These are phyloP conservation scores for Oophaga pumilio DNA, from an alignment of 2,113 vertebrate genomes.

Conservation along the genomic window DNA sequence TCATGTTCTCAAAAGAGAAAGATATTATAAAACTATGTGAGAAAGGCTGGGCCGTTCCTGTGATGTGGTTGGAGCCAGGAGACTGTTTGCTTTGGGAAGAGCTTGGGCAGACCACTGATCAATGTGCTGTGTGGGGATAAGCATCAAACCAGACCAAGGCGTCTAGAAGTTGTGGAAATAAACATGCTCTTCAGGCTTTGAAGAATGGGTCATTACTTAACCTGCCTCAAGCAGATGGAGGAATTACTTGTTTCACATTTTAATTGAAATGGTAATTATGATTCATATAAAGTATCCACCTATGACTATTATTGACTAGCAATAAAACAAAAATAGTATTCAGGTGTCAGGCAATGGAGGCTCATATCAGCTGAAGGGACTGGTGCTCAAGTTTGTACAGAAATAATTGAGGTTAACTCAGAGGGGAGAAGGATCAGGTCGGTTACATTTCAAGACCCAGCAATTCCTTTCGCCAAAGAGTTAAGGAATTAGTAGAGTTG, in stretches of 20 bases:
- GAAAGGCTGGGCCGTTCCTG: constrained; percentile 15
- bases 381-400: neutral
- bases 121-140: constrained; percentile 33
- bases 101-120: constrained; percentile 20
- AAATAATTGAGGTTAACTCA: neutral
- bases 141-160: constrained; percentile 37
- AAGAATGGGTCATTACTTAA: constrained; percentile 18
- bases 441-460: too few species aligned
- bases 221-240: neutral
- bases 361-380: neutral
- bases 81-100: constrained; percentile 46
- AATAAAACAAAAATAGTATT: neutral
- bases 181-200: neutral
- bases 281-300: neutral
- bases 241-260: constrained; percentile 4
- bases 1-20: constrained; percentile 11
- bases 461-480: too few species aligned
- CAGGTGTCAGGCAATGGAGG: neutral
- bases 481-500: too few species aligned
- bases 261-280: constrained; percentile 28
- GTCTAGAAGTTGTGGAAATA: constrained; percentile 13
- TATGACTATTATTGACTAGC: neutral
- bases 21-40: constrained; percentile 12
- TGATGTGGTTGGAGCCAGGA: constrained; percentile 44
- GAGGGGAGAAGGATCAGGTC: too few species aligned